Evolutionary conservation across 2,888 invertebrate species (phyloP).

Genomic region (Desoria tigrina): DNA sequence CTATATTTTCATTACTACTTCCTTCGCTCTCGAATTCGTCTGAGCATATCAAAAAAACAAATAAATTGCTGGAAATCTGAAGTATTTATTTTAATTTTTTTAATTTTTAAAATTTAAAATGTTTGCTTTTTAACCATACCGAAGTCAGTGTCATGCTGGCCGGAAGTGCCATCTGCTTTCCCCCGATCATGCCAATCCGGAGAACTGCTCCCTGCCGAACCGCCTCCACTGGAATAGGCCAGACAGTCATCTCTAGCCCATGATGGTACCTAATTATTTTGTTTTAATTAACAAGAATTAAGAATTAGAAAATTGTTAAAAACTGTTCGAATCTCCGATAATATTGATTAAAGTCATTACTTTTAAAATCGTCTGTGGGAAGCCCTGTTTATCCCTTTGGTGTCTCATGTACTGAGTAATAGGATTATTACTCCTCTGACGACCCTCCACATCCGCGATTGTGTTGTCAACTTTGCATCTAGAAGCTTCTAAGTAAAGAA

Average conservation of each 20-base stretch:
- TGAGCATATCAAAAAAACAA: conserved; percentile 56
- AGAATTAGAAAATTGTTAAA: not conserved
- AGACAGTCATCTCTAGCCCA: conserved; percentile 71
- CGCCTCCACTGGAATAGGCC: conserved; percentile 37
- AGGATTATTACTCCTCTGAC: conserved; percentile 75
- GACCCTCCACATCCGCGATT: conserved; percentile 77
- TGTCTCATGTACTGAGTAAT: conserved; percentile 78
- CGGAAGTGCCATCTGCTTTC: conserved; percentile 79
- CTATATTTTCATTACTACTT: conserved; percentile 56
- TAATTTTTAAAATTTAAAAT: not conserved
- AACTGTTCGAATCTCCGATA: not conserved
- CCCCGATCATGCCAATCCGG: conserved; percentile 72
- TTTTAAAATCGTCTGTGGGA: conserved; percentile 78
- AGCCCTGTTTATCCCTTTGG: conserved; percentile 82
- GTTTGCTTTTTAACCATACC: conserved; percentile 6
- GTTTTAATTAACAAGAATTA: too few species aligned
- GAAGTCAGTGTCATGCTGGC: conserved; percentile 62
- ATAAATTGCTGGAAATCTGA: not conserved
- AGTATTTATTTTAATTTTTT: conserved; percentile 9
- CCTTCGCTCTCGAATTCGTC: conserved; percentile 81
- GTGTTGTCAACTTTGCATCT: conserved; percentile 83
- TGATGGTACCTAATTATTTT: conserved; percentile 67
- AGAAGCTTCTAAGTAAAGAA: conserved; percentile 87
- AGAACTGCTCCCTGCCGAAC: conserved; percentile 57
- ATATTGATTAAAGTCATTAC: too few species aligned